Base-by-base conservation (phyloP, 2,888 invertebrate genomes). In the Cephus pulcher region DNA sequence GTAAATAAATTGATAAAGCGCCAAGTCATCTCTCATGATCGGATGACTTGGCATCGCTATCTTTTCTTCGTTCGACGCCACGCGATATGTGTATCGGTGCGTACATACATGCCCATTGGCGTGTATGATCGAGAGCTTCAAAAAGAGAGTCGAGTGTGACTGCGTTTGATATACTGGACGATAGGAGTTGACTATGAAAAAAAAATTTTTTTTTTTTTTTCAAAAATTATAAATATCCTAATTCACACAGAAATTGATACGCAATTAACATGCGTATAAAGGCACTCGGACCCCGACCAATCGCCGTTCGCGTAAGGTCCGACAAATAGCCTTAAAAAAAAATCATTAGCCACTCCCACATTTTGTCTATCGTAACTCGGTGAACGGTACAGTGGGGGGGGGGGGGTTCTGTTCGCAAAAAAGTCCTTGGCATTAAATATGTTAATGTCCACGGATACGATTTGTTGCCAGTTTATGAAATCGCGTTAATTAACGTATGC, bases 371-470 rank as follows among this genome's bases (percentile, higher is more conserved):
- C 85, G 85, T 75, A 56, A 56, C 40, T 56, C 15, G 23, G 23
- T 6, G 40, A 56, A 23, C 9, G 37, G 12, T 12, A 12, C 34
- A 34, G 34, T 11, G 34, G 34, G 3, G 4, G 40, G 0, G 1
- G 40, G 4, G 0, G 0, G 40, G 15, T 0, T 9, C 2, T 23
- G 23, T 83, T 86, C 86, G 82, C 82, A 78, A 56, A 56, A 56
- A 23, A 87, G 88, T 84, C 88, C 89, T 89, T 89, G 89, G 87
- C 89, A 89, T 89, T 89, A 89, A 88, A 83, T 86, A 88, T 88
- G 88, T 86, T 87, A 89, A 89, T 89, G 84, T 78, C 77, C 69
- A 1, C 40, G 40, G 9, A 56, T 56, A 56, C 23, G 40, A 56
- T 56, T 56, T 56, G 12, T 56, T 56, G 23, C 15, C 15, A 15